These are phyloP conservation scores for Acronicta aceris DNA, from an alignment of 2,888 invertebrate genomes.

Conservation along the genomic window DNA sequence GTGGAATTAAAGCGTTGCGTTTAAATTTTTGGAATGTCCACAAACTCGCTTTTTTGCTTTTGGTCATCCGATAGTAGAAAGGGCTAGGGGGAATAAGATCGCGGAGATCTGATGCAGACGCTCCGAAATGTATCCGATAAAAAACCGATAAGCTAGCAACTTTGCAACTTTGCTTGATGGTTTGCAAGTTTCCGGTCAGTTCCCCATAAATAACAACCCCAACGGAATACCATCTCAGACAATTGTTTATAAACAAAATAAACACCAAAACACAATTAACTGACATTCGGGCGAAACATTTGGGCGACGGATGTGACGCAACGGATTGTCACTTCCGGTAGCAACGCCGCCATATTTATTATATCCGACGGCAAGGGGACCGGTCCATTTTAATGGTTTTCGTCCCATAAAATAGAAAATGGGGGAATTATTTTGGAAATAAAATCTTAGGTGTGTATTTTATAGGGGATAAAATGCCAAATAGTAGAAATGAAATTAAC, in stretches of 20 bases:
- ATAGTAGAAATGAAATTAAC: no score
- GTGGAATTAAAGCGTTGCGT: no score
- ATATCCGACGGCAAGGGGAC: constrained; percentile 23
- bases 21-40: no score
- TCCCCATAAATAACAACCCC: neutral
- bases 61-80: no score
- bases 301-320: constrained; percentile 56
- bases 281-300: constrained; percentile 19
- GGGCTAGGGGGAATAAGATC: no score
- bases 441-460: constrained; percentile 5
- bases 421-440: constrained; percentile 4
- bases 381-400: constrained; percentile 37
- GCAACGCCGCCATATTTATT: constrained; percentile 51
- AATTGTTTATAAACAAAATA: constrained; percentile 34
- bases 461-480: constrained; percentile 17
- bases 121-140: no score
- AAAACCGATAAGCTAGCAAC: no score
- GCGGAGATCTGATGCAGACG: no score
- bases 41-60: no score
- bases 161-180: no score
- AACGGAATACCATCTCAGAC: neutral
- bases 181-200: no score
- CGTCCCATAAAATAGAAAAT: constrained; percentile 30
- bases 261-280: constrained; percentile 65
- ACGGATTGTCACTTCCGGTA: constrained; percentile 61